Evolutionary conservation across 2,113 vertebrate genomes (phyloP).

Genomic region (Tetraodon nigroviridis): DNA sequence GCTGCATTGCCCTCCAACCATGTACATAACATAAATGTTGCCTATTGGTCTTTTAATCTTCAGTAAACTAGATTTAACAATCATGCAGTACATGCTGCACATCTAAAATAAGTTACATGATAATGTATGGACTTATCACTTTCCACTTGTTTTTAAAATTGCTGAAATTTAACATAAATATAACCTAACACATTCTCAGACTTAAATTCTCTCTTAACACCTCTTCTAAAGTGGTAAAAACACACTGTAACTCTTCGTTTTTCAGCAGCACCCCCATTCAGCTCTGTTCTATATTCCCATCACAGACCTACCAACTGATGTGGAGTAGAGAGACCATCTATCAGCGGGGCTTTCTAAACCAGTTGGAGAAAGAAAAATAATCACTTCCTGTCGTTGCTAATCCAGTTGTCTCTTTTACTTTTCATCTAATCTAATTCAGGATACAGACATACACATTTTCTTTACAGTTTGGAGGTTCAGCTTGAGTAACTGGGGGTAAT

Average conservation of each 20-base stretch:
- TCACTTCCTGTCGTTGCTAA: background rate
- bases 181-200: too few species aligned
- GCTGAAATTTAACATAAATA: too few species aligned
- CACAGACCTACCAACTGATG: constrained; percentile 6
- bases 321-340: constrained; percentile 2
- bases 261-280: too few species aligned
- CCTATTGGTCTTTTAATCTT: constrained; percentile 9
- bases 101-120: too few species aligned
- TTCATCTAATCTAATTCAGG: constrained; percentile 17
- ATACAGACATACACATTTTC: constrained; percentile 3
- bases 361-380: constrained; percentile 13
- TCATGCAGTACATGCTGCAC: too few species aligned
- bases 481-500: constrained; percentile 13
- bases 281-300: too few species aligned
- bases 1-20: background rate
- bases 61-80: background rate
- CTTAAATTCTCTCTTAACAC: too few species aligned
- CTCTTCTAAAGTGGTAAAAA: too few species aligned
- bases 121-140: too few species aligned
- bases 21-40: background rate
- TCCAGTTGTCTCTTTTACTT: constrained; percentile 3
- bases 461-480: constrained; percentile 46
- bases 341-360: constrained; percentile 12
- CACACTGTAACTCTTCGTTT: too few species aligned
- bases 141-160: too few species aligned